Conservation (phyloP, 2,888 invertebrate genomes). For the Diarsia dahlii region DNA sequence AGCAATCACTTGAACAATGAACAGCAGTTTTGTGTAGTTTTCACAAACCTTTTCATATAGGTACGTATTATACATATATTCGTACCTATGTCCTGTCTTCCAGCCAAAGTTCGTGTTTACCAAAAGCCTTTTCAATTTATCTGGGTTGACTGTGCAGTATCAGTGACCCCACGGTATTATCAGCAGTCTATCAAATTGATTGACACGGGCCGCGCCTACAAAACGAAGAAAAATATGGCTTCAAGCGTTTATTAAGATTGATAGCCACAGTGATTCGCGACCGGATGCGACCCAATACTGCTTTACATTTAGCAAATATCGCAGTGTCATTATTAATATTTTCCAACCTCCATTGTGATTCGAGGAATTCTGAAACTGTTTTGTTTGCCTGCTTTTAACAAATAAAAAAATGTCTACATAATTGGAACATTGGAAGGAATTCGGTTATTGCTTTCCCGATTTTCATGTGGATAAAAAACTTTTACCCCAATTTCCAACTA, state of each 20-base stretch:
- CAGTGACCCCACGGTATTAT: conserved; percentile 67
- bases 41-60: not conserved
- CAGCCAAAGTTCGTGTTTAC: conserved; percentile 2
- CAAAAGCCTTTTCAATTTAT: conserved; percentile 61
- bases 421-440: conserved; percentile 22
- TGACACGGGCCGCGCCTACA: conserved; percentile 81
- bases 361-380: conserved; percentile 14
- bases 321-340: conserved; percentile 70
- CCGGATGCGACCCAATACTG: conserved; percentile 70
- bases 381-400: conserved; percentile 10
- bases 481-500: conserved; percentile 21
- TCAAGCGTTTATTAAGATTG: conserved; percentile 87
- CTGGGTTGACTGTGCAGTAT: conserved; percentile 49
- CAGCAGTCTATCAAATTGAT: conserved; percentile 82
- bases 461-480: conserved; percentile 33
- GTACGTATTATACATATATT: no score
- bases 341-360: conserved; percentile 41
- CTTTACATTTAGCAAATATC: conserved; percentile 73
- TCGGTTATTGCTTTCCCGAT: conserved; percentile 21
- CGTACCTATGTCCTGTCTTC: not conserved
- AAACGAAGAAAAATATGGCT: conserved; percentile 86
- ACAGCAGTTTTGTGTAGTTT: conserved; percentile 1
- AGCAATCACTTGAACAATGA: conserved; percentile 15
- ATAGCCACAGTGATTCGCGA: conserved; percentile 72
- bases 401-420: conserved; percentile 37